Evolutionary conservation across 1,140 invertebrate species (phyloP).

Genomic region (Vanessa tameamea): DNA sequence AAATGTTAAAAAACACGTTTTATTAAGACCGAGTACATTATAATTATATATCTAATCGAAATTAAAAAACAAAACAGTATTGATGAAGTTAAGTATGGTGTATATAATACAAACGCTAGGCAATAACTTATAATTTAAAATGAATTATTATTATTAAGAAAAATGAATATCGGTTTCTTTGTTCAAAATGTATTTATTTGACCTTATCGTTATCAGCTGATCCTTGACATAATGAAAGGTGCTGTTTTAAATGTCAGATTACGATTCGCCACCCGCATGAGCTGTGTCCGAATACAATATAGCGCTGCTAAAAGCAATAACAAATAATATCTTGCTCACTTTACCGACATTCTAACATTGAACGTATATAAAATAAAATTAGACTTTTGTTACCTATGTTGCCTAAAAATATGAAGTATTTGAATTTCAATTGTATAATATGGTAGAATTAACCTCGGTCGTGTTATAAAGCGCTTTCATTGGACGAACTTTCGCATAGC

Average conservation of each 20-base stretch:
- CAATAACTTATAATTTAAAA: too few species aligned
- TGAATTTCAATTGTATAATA: background rate
- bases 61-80: too few species aligned
- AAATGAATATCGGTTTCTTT: background rate
- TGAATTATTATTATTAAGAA: background rate
- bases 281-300: slow-evolving; percentile 11
- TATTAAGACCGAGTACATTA: too few species aligned
- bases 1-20: too few species aligned
- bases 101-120: too few species aligned
- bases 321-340: background rate
- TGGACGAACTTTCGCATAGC: slow-evolving; percentile 46
- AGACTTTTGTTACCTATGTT: too few species aligned
- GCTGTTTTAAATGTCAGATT: slow-evolving; percentile 28
- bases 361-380: too few species aligned
- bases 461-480: slow-evolving; percentile 75
- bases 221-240: slow-evolving; percentile 29
- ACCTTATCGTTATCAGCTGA: slow-evolving; percentile 35
- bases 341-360: background rate
- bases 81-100: too few species aligned
- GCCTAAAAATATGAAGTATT: background rate
- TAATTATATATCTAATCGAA: too few species aligned
- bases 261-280: background rate
- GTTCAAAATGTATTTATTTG: background rate
- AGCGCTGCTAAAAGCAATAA: background rate
- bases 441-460: slow-evolving; percentile 44